Evolutionary conservation across 2,888 invertebrate species (phyloP).

Genomic region (Aphidoletes aphidimyza): DNA sequence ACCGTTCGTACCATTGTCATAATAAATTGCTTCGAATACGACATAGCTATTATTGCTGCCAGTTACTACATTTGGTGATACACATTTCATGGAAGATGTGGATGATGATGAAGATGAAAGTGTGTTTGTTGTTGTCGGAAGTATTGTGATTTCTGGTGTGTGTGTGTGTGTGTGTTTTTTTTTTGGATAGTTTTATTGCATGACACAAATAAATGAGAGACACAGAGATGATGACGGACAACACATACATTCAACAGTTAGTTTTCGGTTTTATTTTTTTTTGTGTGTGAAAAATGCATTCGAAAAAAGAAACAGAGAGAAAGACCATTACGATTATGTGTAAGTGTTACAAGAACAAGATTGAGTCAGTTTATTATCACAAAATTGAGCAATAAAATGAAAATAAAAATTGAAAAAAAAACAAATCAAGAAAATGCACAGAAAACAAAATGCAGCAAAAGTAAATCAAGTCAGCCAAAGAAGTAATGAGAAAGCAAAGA

Average conservation of each 20-base stretch:
- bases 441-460: not conserved
- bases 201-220: slow-evolving; percentile 44
- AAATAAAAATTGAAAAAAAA: not conserved
- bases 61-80: slow-evolving; percentile 41
- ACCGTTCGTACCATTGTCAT: slow-evolving; percentile 29
- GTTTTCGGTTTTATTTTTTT: slow-evolving; percentile 11
- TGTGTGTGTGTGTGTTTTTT: not conserved
- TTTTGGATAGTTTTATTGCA: not conserved
- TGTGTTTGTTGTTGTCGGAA: slow-evolving; percentile 28
- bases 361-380: not conserved
- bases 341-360: slow-evolving; percentile 14
- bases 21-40: slow-evolving; percentile 41
- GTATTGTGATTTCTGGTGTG: not conserved
- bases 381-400: not conserved
- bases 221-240: slow-evolving; percentile 37
- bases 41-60: slow-evolving; percentile 34
- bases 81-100: slow-evolving; percentile 47
- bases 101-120: slow-evolving; percentile 8
- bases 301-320: slow-evolving; percentile 41
- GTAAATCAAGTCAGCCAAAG: not conserved
- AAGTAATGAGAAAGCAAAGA: no score
- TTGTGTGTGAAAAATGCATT: not conserved
- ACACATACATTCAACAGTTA: slow-evolving; percentile 53
- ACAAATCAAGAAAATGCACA: not conserved
- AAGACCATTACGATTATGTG: slow-evolving; percentile 35